Conservation (phyloP, 2,888 invertebrate genomes). For the Catocala fraxini region DNA sequence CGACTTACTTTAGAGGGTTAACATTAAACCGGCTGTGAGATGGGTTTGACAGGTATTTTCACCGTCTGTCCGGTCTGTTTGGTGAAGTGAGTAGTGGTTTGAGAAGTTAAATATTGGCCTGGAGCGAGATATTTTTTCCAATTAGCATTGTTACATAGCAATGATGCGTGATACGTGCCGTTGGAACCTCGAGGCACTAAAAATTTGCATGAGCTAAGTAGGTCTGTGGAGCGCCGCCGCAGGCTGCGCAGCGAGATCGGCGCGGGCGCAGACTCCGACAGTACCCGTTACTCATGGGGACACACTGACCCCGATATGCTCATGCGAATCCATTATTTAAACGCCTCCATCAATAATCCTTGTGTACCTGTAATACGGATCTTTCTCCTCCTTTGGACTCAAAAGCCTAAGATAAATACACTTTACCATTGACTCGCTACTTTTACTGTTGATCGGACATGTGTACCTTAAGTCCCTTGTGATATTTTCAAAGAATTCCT, state of each 20-base stretch:
- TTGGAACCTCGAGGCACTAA: conserved; percentile 57
- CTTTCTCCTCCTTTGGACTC: conserved; percentile 44
- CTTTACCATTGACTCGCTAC: conserved; percentile 37
- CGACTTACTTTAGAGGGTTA: background rate
- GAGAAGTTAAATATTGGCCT: conserved; percentile 24
- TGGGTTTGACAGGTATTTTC: conserved; percentile 21
- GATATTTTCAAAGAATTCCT: conserved; percentile 39
- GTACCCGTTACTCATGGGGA: conserved; percentile 72
- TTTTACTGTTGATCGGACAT: conserved; percentile 41
- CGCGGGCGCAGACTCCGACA: conserved; percentile 70
- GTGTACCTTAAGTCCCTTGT: conserved; percentile 21
- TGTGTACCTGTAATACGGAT: conserved; percentile 23
- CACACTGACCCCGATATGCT: conserved; percentile 80
- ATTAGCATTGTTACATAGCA: conserved; percentile 61
- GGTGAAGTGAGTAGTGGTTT: conserved; percentile 19
- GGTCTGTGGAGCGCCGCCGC: conserved; percentile 64
- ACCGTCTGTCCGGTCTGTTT: conserved; percentile 13
- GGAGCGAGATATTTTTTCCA: conserved; percentile 54
- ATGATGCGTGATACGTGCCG: conserved; percentile 58
- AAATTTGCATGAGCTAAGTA: conserved; percentile 65
- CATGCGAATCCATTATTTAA: conserved; percentile 63
- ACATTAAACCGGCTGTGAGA: conserved; percentile 11
- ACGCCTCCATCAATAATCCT: conserved; percentile 54
- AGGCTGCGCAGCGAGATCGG: conserved; percentile 39
- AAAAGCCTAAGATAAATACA: conserved; percentile 31